These are phyloP conservation scores for Crematogaster levior DNA, from an alignment of 2,888 invertebrate genomes.

Conservation along the genomic window DNA sequence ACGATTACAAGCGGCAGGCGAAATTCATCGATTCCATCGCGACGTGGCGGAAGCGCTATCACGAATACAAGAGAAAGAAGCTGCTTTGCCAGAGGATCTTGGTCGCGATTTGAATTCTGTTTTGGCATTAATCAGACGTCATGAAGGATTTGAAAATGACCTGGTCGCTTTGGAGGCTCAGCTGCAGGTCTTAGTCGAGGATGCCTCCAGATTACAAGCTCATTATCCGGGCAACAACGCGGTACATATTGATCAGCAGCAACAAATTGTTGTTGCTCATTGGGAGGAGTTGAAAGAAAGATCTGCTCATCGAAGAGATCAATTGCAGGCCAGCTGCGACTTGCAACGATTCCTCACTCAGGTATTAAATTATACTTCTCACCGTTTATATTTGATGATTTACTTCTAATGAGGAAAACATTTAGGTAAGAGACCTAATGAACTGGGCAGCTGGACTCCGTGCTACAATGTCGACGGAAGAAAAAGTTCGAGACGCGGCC, in stretches of 20 bases:
- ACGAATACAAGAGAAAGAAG: conserved; percentile 95
- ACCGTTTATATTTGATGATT: neutral
- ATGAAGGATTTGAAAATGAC: conserved; percentile 97
- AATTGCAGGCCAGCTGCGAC: conserved; percentile 94
- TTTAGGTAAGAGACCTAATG: conserved; percentile 93
- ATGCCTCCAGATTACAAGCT: conserved; percentile 94
- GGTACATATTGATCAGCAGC: conserved; percentile 94
- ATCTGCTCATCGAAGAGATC: conserved; percentile 92
- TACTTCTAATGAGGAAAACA: conserved; percentile 2
- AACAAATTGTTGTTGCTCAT: conserved; percentile 93
- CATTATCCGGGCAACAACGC: conserved; percentile 97
- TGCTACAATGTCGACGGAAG: conserved; percentile 92
- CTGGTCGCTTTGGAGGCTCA: conserved; percentile 96
- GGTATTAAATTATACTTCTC: conserved; percentile 82
- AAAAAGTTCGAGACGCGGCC: conserved; percentile 93
- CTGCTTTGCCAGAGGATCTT: conserved; percentile 93
- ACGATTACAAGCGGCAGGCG: conserved; percentile 96
- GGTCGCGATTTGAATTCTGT: conserved; percentile 95
- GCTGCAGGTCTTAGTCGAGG: conserved; percentile 95
- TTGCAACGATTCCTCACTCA: conserved; percentile 95
- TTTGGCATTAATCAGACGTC: conserved; percentile 92
- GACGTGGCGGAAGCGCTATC: conserved; percentile 97
- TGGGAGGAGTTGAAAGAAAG: conserved; percentile 95
- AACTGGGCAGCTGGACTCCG: conserved; percentile 95
- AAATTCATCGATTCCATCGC: conserved; percentile 98